Conservation (phyloP, 1,140 invertebrate species). For the Drosophila mauritiana region DNA sequence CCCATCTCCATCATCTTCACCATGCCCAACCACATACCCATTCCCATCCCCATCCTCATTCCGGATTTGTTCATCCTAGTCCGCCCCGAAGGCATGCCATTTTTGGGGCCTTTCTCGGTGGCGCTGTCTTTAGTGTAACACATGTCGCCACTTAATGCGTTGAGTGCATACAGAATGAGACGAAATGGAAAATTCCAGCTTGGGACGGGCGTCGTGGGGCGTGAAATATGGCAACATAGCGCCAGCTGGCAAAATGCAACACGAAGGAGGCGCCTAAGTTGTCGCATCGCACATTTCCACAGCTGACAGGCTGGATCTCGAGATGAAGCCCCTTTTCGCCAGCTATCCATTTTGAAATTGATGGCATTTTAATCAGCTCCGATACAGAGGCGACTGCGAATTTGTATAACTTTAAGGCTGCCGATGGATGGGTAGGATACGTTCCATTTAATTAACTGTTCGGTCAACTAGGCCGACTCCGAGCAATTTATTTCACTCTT, state of each 20-base stretch:
- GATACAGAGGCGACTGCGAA: neutral
- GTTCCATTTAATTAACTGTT: slow-evolving; percentile 15
- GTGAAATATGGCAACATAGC: slow-evolving; percentile 48
- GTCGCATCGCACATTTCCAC: slow-evolving; percentile 36
- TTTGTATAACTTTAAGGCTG: neutral
- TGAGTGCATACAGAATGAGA: slow-evolving; percentile 73
- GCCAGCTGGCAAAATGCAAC: slow-evolving; percentile 55
- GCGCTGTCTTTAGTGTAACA: slow-evolving; percentile 56
- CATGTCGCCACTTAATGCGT: slow-evolving; percentile 79
- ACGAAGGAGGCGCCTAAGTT: slow-evolving; percentile 27
- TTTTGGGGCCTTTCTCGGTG: slow-evolving; percentile 25
- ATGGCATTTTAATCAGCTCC: slow-evolving; percentile 38
- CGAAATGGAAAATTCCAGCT: slow-evolving; percentile 39
- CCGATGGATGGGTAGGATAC: neutral
- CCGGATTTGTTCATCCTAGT: neutral
- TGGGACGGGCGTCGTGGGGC: slow-evolving; percentile 1
- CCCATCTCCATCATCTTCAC: neutral
- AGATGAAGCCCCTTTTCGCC: slow-evolving; percentile 17
- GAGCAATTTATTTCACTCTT: slow-evolving; percentile 2
- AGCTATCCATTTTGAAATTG: slow-evolving; percentile 38
- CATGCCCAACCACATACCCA: neutral
- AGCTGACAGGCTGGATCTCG: slow-evolving; percentile 12
- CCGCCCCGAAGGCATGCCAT: slow-evolving; percentile 1
- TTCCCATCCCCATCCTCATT: neutral
- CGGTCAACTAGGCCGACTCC: neutral